Conservation (phyloP, 2,797 vertebrate species). For the Phaenicophaeus curvirostris region DNA sequence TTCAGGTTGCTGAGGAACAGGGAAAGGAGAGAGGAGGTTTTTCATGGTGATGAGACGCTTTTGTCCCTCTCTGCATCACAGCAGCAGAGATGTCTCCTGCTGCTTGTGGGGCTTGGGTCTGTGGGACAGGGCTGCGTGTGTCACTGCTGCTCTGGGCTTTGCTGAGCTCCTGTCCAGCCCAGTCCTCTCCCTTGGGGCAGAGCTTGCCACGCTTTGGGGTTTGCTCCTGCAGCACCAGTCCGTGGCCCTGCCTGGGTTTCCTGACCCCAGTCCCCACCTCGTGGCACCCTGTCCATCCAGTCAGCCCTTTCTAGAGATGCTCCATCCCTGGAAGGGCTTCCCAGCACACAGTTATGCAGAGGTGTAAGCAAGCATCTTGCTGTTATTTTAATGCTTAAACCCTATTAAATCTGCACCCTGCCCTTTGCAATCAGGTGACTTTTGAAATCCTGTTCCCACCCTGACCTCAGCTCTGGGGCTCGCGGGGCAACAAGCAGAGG, state of each 20-base stretch:
- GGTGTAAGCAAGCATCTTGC: neutral
- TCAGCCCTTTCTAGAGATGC: neutral
- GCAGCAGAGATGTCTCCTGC: neutral
- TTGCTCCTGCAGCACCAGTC: neutral
- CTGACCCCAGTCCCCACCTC: neutral
- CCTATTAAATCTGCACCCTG: neutral
- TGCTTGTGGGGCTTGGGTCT: neutral
- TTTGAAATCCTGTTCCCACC: neutral
- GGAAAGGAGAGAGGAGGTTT: neutral
- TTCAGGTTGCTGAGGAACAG: neutral
- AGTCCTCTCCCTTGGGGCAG: neutral
- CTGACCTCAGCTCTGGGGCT: neutral
- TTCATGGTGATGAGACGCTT: neutral
- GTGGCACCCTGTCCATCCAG: neutral
- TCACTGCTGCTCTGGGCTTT: neutral
- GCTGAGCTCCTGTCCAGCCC: accelerated
- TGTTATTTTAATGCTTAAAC: neutral
- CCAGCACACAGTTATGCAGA: neutral
- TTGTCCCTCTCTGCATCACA: neutral
- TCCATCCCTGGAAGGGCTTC: neutral
- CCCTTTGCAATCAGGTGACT: neutral
- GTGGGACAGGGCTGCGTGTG: neutral
- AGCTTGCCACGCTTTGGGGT: neutral
- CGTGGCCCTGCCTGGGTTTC: neutral
- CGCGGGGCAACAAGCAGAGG: no score